A percentile compares a stretch with the other conserved stretches of the same genome.
These are phyloP conservation scores for Aspiorhynchus laticeps DNA, from an alignment of 2,113 vertebrate species.

Conservation along the genomic window DNA sequence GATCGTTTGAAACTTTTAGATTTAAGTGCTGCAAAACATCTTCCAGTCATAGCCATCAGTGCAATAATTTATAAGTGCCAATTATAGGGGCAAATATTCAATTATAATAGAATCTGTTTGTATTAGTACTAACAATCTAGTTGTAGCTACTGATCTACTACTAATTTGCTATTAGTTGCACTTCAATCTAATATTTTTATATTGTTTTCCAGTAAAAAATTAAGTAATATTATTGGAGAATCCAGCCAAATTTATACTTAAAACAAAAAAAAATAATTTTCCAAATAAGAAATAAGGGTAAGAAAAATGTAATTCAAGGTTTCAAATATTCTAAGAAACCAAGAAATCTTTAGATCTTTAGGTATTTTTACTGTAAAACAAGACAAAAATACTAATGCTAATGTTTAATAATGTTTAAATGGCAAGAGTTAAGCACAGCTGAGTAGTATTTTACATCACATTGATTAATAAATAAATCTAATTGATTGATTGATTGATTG, in stretches of 20 bases:
- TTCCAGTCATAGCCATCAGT: conserved; percentile 53
- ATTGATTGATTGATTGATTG: neutral
- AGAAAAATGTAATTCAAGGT: neutral
- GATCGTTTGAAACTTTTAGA: neutral
- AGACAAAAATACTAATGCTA: no score
- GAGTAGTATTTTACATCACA: conserved; percentile 17
- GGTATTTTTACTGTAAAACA: no score
- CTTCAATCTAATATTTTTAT: neutral
- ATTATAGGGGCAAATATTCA: conserved; percentile 40
- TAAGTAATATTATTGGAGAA: neutral
- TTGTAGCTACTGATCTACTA: neutral
- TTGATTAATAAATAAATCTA: conserved; percentile 1
- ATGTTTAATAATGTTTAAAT: no score
- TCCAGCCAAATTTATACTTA: neutral
- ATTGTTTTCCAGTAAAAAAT: neutral
- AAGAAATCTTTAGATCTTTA: no score
- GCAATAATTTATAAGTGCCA: conserved; percentile 61
- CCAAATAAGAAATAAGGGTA: neutral
- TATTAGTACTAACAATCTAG: neutral
- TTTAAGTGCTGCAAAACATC: neutral
- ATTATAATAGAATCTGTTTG: conserved; percentile 30
- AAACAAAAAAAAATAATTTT: no score
- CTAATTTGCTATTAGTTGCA: neutral
- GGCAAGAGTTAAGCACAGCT: neutral
- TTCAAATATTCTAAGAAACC: neutral